These are phyloP conservation scores for Canis aureus DNA, from an alignment of 2,113 vertebrate genomes.

Conservation along the genomic window DNA sequence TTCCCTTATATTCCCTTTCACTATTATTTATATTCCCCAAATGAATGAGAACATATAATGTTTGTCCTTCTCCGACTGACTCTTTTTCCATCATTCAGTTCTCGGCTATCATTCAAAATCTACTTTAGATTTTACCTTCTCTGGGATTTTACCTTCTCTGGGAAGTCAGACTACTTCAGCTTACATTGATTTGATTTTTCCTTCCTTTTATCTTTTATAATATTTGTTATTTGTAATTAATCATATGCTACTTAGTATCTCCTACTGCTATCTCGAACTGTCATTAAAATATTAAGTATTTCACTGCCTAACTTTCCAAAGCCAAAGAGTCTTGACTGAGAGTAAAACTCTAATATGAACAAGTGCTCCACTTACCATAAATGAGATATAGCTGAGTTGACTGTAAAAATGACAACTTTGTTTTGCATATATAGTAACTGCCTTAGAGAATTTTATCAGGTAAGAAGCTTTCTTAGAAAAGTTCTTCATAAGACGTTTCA, in stretches of 20 bases:
- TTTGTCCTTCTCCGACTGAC: no score
- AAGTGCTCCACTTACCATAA: background rate
- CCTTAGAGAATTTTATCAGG: background rate
- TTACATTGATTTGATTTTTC: background rate
- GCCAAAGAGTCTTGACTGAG: conserved; percentile 8
- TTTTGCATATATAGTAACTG: conserved; percentile 30
- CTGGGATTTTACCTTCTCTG: background rate
- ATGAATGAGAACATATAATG: no score
- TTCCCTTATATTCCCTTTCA: no score
- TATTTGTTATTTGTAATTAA: background rate
- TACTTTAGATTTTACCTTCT: background rate
- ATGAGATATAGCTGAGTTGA: background rate
- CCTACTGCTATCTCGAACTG: background rate
- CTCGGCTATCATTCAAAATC: background rate
- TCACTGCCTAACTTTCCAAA: conserved; percentile 33
- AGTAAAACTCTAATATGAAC: background rate
- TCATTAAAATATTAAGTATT: conserved; percentile 34
- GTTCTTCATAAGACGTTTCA: conserved; percentile 13
- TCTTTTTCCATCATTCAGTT: background rate
- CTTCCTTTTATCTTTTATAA: background rate
- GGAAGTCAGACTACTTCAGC: background rate
- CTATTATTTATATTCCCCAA: no score
- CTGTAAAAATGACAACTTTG: background rate
- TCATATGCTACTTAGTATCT: background rate
- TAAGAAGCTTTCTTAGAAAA: conserved; percentile 53